Percentiles rank a stretch among this genome's conserved stretches.
phyloP scores from a whole-genome alignment of 2,797 vertebrate genomes.

The Acanthiza pusilla region DNA sequence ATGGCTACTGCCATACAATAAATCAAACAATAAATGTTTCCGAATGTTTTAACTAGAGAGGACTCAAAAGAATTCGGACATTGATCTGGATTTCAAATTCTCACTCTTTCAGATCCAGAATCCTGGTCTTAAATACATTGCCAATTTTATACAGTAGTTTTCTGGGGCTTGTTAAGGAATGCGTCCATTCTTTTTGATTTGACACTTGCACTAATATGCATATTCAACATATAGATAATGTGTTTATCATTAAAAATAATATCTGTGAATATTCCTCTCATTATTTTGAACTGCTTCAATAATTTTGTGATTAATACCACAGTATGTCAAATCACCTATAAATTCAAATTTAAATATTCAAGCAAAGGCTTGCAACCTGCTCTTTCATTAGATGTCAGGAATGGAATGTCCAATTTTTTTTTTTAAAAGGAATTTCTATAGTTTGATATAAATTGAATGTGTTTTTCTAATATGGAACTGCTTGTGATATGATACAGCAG shows the following conservation, averaged over 20 bases:
- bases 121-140: neutral
- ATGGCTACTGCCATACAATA: neutral
- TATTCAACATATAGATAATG: neutral
- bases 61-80: neutral
- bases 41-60: neutral
- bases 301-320: neutral
- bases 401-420: neutral
- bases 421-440: neutral
- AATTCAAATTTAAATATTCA: neutral
- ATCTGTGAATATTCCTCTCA: neutral
- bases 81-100: neutral
- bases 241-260: neutral
- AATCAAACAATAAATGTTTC: neutral
- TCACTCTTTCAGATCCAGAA: neutral
- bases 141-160: neutral
- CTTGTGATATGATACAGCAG: neutral
- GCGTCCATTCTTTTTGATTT: neutral
- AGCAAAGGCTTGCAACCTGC: neutral
- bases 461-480: neutral
- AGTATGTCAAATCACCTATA: neutral
- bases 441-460: neutral
- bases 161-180: neutral
- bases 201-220: neutral
- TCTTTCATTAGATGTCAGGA: neutral
- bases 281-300: neutral